Base-by-base conservation (phyloP, 2,888 invertebrate genomes). In the Calameuta filiformis region DNA sequence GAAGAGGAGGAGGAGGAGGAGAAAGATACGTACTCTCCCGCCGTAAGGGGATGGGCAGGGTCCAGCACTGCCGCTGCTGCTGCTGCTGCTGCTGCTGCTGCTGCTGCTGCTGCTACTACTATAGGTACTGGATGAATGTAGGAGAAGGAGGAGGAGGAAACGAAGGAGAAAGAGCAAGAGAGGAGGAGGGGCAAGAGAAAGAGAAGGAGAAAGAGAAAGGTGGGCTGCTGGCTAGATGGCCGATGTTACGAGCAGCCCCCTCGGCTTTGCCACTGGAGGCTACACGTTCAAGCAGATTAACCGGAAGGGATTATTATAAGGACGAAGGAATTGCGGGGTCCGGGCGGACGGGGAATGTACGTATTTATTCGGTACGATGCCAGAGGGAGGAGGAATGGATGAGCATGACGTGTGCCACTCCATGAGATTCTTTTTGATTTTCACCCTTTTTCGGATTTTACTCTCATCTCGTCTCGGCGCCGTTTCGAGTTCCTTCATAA, bases 281-380 rank as follows among this genome's bases (percentile, higher is more conserved):
- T 74, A 69, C 40, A 69, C 68, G 71, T 71, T 76, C 85, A 85
- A 85, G 87, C 87, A 89, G 88, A 89, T 89, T 89, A 89, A 89
- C 88, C 84, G 86, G 86, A 87, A 88, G 84, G 89, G 87, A 89
- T 89, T 89, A 87, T 86, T 85, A 87, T 83, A 83, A 85, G 82
- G 86, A 83, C 12, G 40, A 40, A 40, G 40, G 40, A 40, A 40
- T 40, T 40, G 40, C 77, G 76, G 76, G 81, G 76, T 77, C 75
- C 78, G 84, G 86, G 83, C 83, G 83, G 83, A 84, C 81, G 84
- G 80, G 40, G 40, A 40, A 83, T 83, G 83, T 85, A 86, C 85
- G 86, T 87, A 84, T 88, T 86, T 87, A 87, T 87, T 88, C 85
- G 82, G 83, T 77, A 79, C 80, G 83, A 82, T 82, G 86, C 85